Evolutionary conservation across 2,797 vertebrate genomes (phyloP).

Genomic region (Malurus splendens): DNA sequence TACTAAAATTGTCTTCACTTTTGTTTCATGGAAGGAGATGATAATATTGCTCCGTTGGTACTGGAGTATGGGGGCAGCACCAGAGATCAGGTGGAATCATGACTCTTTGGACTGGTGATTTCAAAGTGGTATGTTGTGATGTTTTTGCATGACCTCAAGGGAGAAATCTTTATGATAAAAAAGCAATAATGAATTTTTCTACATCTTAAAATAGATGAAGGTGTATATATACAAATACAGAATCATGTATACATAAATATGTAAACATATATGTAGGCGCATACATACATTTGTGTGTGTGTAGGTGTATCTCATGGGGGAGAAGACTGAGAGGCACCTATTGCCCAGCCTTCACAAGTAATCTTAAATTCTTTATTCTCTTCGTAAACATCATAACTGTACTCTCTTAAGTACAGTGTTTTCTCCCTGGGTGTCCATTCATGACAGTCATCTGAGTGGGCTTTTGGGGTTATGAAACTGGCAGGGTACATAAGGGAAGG

Average conservation of each 20-base stretch:
- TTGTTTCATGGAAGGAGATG: not conserved
- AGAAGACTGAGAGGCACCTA: not conserved
- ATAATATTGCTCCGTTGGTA: not conserved
- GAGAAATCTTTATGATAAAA: not conserved
- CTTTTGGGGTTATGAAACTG: not conserved
- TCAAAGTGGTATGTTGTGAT: not conserved
- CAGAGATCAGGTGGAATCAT: not conserved
- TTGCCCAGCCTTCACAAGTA: not conserved
- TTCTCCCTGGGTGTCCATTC: not conserved
- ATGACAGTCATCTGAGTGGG: not conserved
- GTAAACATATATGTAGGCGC: not conserved
- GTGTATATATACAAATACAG: not conserved
- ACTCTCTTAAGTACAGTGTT: not conserved
- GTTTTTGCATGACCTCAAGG: not conserved
- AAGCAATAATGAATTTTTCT: not conserved
- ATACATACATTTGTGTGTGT: not conserved
- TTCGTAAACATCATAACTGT: not conserved
- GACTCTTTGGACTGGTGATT: not conserved
- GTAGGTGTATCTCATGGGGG: not conserved
- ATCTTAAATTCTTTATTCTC: not conserved
- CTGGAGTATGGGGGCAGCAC: not conserved
- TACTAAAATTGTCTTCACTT: not conserved
- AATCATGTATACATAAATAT: not conserved
- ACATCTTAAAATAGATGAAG: not conserved
- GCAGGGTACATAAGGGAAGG: not conserved